Evolutionary conservation across 1,140 invertebrate genomes (phyloP), one percentile per base, ranked within the genome.

Genomic region (Aplysia californica): DNA sequence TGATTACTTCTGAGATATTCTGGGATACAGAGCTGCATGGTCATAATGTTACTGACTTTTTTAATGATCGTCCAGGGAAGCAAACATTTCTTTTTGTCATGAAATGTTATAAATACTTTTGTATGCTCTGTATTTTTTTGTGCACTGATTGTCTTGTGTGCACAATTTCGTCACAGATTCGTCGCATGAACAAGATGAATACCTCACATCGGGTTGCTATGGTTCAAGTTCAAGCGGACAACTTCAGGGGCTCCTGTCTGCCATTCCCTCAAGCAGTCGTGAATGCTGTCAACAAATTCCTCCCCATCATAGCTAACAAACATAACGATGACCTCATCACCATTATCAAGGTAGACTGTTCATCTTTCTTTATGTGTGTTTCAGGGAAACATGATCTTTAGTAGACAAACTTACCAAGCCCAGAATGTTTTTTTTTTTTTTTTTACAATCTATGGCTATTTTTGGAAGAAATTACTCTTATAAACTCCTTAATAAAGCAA

Each of bases 341-440:
- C 55, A 89, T 89, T 58, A 87, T 88, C 35, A 86, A 87, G 83
- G 87, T 88, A 73, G 65, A n/a, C n/a, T n/a, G n/a, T n/a, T n/a
- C n/a, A n/a, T n/a, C n/a, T n/a, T n/a, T n/a, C n/a, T n/a, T n/a
- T n/a, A n/a, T 10, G 6, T 65, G 6, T 59, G 10, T 50, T 29
- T 61, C 20, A 23, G 4, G 23, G 3, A 31, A 31, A 33, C 26
- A 31, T 31, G 10, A 21, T 21, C n/a, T n/a, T 23, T n/a, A 21
- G 38, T 23, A 39, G 66, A 68, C 20, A 68, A 39, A 23, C 21
- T 23, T 21, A 61, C 15, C 15, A 18, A 29, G 58, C 18, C 26
- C 6, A 61, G 26, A 61, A 10, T 61, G 58, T 18, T n/a, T n/a
- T n/a, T n/a, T n/a, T n/a, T n/a, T n/a, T n/a, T n/a, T n/a, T n/a